phyloP scores from a whole-genome alignment of 2,113 vertebrate genomes.

The Thamnophis sirtalis region DNA sequence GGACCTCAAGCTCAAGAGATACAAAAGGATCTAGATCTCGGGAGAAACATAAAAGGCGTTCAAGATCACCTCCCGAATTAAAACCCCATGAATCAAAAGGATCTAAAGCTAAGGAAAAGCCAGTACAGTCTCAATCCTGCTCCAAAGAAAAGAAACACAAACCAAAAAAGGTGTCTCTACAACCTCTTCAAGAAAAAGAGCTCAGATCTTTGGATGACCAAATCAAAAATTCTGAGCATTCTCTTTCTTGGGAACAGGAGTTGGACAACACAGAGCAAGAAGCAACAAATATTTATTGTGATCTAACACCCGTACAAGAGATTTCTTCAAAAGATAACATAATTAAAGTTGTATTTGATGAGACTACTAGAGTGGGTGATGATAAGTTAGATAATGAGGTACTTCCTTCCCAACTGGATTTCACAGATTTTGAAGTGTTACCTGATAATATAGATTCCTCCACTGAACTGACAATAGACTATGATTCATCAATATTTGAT shows the following conservation, averaged over 20 bases:
- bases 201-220: slow-evolving; percentile 33
- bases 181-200: slow-evolving; percentile 13
- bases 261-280: slow-evolving; percentile 35
- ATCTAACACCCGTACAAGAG: slow-evolving; percentile 23
- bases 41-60: slow-evolving; percentile 69
- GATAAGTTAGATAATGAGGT: slow-evolving; percentile 47
- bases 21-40: slow-evolving; percentile 61
- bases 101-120: slow-evolving; percentile 69
- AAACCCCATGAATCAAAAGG: slow-evolving; percentile 59
- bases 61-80: slow-evolving; percentile 48
- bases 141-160: slow-evolving; percentile 76
- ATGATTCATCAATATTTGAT: slow-evolving; percentile 14
- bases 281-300: slow-evolving; percentile 48
- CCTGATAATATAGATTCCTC: slow-evolving; percentile 50
- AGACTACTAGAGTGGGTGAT: slow-evolving; percentile 44
- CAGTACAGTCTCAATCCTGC: slow-evolving; percentile 57
- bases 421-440: slow-evolving; percentile 52
- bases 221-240: slow-evolving; percentile 12
- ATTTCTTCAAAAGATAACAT: rapidly evolving
- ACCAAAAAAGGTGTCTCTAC: slow-evolving; percentile 28
- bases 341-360: slow-evolving; percentile 50
- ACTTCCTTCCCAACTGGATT: slow-evolving; percentile 39
- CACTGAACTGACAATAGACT: slow-evolving; percentile 25
- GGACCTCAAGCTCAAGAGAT: slow-evolving; percentile 55
- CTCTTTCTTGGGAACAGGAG: slow-evolving; percentile 37